Evolutionary conservation across 2,888 invertebrate genomes (phyloP).

Genomic region (Stenodera caucasica): DNA sequence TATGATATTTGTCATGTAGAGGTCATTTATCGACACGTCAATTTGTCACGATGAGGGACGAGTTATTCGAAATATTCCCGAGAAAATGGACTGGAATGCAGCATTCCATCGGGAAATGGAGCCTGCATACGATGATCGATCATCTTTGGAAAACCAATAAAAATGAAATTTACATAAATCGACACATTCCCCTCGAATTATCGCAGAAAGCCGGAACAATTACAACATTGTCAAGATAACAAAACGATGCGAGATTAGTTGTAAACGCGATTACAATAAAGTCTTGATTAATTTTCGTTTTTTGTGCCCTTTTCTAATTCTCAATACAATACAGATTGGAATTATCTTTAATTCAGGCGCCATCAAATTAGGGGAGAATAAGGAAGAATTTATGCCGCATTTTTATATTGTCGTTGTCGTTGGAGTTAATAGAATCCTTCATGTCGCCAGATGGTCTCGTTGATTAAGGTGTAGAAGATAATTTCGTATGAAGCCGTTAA

Average conservation of each 20-base stretch:
- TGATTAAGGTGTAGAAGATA: conserved; percentile 11
- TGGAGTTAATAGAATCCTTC: conserved; percentile 1
- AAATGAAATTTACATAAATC: background rate
- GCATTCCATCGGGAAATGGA: background rate
- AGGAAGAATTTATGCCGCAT: conserved; percentile 12
- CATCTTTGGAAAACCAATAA: background rate
- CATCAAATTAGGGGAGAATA: conserved; percentile 20
- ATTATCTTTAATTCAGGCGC: conserved; percentile 20
- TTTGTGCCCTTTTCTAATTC: background rate
- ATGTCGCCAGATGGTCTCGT: conserved; percentile 7
- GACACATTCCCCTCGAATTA: no score
- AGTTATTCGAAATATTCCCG: background rate
- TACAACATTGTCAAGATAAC: no score
- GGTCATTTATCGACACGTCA: conserved; percentile 1
- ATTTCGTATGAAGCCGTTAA: conserved; percentile 11
- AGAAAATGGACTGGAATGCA: background rate
- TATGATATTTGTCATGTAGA: background rate
- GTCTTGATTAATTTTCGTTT: conserved; percentile 23
- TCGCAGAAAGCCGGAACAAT: no score
- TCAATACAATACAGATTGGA: conserved; percentile 14
- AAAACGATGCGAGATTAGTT: no score
- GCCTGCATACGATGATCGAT: background rate
- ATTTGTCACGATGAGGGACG: conserved; percentile 3
- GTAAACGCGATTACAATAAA: conserved; percentile 28
- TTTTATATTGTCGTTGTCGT: conserved; percentile 18